These are phyloP conservation scores for Barbus barbus DNA, from an alignment of 2,113 vertebrate species.

Conservation along the genomic window DNA sequence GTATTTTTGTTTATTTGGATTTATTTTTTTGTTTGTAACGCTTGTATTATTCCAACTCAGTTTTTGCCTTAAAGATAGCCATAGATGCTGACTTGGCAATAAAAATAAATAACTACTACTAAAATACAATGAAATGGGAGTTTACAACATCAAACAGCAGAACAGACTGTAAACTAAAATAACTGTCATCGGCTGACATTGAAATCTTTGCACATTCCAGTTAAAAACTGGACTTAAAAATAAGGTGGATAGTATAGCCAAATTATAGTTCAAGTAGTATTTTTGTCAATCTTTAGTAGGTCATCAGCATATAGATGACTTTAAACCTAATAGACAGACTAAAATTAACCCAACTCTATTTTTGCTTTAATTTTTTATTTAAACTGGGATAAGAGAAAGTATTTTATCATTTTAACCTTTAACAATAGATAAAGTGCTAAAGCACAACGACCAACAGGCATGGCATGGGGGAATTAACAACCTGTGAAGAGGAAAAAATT, in stretches of 20 bases:
- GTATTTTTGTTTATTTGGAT: neutral
- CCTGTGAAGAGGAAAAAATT: neutral
- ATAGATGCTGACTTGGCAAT: neutral
- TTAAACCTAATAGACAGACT: neutral
- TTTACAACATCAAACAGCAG: neutral
- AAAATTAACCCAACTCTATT: neutral
- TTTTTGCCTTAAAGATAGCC: neutral
- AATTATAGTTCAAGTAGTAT: neutral
- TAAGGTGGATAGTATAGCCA: neutral
- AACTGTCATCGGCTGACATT: neutral
- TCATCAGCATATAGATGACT: neutral
- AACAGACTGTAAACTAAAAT: neutral
- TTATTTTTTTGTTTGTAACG: neutral
- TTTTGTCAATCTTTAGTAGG: neutral
- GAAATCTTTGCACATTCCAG: neutral
- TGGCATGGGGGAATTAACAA: constrained; percentile 7
- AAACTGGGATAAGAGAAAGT: neutral
- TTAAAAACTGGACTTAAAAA: neutral
- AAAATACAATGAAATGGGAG: neutral
- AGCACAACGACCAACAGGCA: neutral
- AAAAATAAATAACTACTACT: neutral
- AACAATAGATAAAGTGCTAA: neutral
- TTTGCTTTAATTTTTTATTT: neutral
- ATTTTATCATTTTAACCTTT: neutral
- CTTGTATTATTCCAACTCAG: neutral